Evolutionary conservation across 2,888 invertebrate species (phyloP).

Genomic region (Luperina testacea): DNA sequence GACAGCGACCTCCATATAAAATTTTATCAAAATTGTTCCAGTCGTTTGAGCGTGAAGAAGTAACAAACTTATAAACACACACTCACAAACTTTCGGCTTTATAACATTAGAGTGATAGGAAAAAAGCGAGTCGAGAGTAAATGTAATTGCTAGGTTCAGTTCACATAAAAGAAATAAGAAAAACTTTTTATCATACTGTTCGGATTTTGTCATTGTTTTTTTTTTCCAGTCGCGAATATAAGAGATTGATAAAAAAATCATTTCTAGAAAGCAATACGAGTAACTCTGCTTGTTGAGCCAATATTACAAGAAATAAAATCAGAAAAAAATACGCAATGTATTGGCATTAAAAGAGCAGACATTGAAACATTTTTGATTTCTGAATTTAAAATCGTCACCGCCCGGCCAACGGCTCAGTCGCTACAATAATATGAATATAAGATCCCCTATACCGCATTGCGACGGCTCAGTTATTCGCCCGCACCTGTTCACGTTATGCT

Average conservation of each 20-base stretch:
- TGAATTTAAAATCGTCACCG: slow-evolving; percentile 66
- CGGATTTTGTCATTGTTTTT: neutral
- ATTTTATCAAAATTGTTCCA: too few species aligned
- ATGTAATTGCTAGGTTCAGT: neutral
- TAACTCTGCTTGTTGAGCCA: neutral
- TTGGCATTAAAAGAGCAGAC: slow-evolving; percentile 22
- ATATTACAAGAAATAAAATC: slow-evolving; percentile 7
- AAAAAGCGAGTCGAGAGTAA: neutral
- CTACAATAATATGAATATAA: slow-evolving; percentile 87
- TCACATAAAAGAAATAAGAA: neutral
- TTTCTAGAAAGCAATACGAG: slow-evolving; percentile 12
- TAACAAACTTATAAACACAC: too few species aligned
- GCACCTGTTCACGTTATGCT: slow-evolving; percentile 86
- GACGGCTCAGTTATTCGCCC: slow-evolving; percentile 87
- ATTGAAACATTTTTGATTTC: slow-evolving; percentile 65
- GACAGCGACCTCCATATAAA: too few species aligned
- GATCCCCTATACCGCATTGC: slow-evolving; percentile 86
- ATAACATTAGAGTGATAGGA: too few species aligned
- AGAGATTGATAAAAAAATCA: neutral
- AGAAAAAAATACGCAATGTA: slow-evolving; percentile 1
- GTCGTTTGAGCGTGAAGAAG: too few species aligned
- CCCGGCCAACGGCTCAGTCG: slow-evolving; percentile 65
- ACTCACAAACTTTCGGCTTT: too few species aligned
- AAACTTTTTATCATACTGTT: neutral
- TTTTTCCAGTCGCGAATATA: neutral